Evolutionary conservation across 2,113 vertebrate species (phyloP), one percentile per base, ranked within the genome.

Genomic region (Lagenorhynchus albirostris): DNA sequence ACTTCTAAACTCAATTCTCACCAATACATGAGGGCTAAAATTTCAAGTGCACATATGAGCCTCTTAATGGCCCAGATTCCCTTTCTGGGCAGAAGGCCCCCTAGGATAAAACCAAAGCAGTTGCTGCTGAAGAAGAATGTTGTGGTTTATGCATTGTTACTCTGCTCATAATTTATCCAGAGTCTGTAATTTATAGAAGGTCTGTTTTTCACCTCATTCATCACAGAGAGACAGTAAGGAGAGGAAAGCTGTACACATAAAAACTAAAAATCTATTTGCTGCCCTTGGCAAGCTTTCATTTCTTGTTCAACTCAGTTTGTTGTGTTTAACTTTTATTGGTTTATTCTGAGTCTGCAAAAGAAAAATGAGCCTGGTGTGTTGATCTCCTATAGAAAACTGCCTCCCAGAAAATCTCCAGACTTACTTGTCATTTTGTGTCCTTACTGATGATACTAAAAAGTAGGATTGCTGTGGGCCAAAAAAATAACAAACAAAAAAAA

Each of bases 201-300:
- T 71, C 38, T 94, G 36, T 29, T 89, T 62, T 55, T 94, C 58
- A 93, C 81, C 89, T 96, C 93, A 91, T 96, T 97, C 67, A 97
- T 97, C 93, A 96, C n/a, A 41, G 26, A 25, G 20, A 87, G 86
- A 92, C 93, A 95, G 55, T 58, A 79, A 92, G 41, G 73, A 95
- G 82, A 95, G 29, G 70, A 89, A 94, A 58, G 53, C 21, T 92
- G 60, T 93, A 92, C 65, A 67, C 38, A 85, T 5, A 68, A 86
- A 96, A 96, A 96, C 96, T 93, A 97, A 97, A 97, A 97, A 83
- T 94, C 95, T 95, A 95, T 95, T 77, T 89, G 82, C 85, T 96
- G 93, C 93, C 91, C 85, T 95, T 85, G 94, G 77, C 92, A 90
- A 79, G 82, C 38, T 95, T 94, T 97, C 86, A 62, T 97, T 96